Conservation (phyloP, 30 jellyfish, hydroid and myxozoan species). For the Pelagia noctiluca region DNA sequence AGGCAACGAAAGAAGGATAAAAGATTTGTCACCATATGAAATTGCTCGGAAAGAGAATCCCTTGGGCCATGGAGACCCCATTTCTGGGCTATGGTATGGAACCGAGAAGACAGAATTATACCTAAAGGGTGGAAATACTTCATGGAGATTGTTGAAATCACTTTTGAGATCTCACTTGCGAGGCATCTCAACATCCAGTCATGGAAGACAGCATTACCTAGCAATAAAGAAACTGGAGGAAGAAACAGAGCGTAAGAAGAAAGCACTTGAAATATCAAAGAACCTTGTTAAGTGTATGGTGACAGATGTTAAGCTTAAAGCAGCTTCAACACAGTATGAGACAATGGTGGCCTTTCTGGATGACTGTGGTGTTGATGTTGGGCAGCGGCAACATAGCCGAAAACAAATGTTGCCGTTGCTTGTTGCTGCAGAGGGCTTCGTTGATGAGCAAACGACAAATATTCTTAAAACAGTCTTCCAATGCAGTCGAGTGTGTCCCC, state of each 20-base stretch:
- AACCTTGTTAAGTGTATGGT: neutral
- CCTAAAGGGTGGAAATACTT: conserved; percentile 10
- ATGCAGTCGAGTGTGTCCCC: conserved; percentile 26
- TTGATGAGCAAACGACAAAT: conserved; percentile 22
- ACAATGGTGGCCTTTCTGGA: neutral
- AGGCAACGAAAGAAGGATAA: conserved; percentile 5
- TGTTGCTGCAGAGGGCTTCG: conserved; percentile 20
- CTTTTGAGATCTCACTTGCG: conserved; percentile 11
- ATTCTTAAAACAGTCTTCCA: conserved; percentile 6
- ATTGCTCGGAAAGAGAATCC: conserved; percentile 29
- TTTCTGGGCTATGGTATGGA: conserved; percentile 24
- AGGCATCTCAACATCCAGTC: conserved; percentile 23
- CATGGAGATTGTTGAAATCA: conserved; percentile 22
- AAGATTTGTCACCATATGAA: conserved; percentile 16
- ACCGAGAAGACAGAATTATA: conserved; percentile 11
- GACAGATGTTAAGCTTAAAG: neutral
- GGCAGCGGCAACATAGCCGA: neutral
- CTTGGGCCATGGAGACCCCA: conserved; percentile 20
- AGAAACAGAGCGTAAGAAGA: neutral
- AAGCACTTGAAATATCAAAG: neutral
- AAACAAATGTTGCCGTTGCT: neutral
- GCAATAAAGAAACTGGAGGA: neutral
- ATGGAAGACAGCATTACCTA: conserved; percentile 5
- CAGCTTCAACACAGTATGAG: neutral
- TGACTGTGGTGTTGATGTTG: neutral